Evolutionary conservation across 1,140 invertebrate species (phyloP).

Genomic region (Solen grandis): DNA sequence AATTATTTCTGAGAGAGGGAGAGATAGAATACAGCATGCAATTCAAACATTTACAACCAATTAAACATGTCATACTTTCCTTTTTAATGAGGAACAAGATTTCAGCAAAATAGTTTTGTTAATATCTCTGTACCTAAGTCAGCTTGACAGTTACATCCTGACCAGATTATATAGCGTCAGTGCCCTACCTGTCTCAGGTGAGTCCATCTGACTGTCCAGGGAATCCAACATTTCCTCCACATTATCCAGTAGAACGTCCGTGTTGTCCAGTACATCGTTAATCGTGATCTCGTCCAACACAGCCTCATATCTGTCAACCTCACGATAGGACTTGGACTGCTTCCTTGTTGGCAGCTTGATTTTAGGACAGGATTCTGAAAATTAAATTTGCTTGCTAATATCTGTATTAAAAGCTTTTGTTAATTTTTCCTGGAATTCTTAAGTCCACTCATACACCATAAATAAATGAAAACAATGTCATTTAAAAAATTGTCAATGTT

Average conservation of each 20-base stretch:
- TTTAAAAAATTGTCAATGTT: too few species aligned
- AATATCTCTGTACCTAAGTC: too few species aligned
- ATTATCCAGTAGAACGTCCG: constrained; percentile 42
- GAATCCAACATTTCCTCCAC: constrained; percentile 54
- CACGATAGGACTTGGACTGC: too few species aligned
- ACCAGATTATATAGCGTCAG: too few species aligned
- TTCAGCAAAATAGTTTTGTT: not conserved
- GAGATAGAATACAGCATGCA: not conserved
- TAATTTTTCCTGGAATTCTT: too few species aligned
- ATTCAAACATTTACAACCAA: not conserved
- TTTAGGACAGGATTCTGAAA: too few species aligned
- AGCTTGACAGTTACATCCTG: too few species aligned
- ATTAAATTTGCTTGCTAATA: too few species aligned
- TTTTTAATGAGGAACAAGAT: not conserved
- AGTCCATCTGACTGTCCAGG: constrained; percentile 14
- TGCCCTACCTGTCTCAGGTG: constrained; percentile 18
- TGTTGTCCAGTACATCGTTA: constrained; percentile 52
- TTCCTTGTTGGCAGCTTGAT: too few species aligned
- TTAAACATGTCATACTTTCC: not conserved
- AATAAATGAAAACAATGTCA: too few species aligned
- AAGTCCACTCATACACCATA: too few species aligned
- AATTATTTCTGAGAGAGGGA: not conserved
- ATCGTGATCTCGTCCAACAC: constrained; percentile 35
- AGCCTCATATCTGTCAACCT: not conserved
- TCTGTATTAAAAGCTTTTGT: too few species aligned